Base-by-base conservation (phyloP, 1,140 invertebrate species). In the Zaprionus africanus region DNA sequence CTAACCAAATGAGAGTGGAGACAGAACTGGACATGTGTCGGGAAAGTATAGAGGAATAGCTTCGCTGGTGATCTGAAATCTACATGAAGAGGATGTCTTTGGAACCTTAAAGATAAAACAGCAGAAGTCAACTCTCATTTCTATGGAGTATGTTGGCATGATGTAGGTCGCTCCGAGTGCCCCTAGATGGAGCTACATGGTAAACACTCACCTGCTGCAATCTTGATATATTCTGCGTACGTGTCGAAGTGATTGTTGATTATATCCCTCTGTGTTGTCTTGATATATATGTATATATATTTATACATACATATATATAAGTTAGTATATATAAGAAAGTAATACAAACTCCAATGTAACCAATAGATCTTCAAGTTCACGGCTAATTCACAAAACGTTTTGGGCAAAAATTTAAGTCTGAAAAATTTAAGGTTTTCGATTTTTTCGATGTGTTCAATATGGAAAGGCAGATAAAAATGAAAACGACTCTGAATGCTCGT, bases 401-500 rank as follows among this genome's bases (percentile, higher is more conserved):
- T 49, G 17, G 2, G 6, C 15, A 28, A 28, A 46, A 69, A 41
- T 61, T 69, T 54, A 59, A 22, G 57, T 36, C 53, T 38, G 53
- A 11, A 11, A 28, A 38, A 38, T 61, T 61, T 53, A 34, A 24
- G 2, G 13, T 31, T 49, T 28, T 15, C 19, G 53, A 38, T 69
- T 62, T 53, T 53, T 36, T 17, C 53, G 34, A 62, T 69, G 66
- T 60, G 66, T 69, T 61, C 66, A 61, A 46, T 61, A 69, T 38
- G 24, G 28, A 12, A 38, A 22, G 51, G 24, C 60, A 62, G 51
- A 34, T 41, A 54, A 69, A 69, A 54, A 34, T 53, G 34, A 69
- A 41, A 36, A 26, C 19, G 1, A 11, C 1, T 9, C 34, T 7
- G 19, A 59, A 67, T 24, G 2, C 59, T 11, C 19, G 12, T 15